Evolutionary conservation across 2,797 vertebrate species (phyloP).

Genomic region (Neostethus bicornis): DNA sequence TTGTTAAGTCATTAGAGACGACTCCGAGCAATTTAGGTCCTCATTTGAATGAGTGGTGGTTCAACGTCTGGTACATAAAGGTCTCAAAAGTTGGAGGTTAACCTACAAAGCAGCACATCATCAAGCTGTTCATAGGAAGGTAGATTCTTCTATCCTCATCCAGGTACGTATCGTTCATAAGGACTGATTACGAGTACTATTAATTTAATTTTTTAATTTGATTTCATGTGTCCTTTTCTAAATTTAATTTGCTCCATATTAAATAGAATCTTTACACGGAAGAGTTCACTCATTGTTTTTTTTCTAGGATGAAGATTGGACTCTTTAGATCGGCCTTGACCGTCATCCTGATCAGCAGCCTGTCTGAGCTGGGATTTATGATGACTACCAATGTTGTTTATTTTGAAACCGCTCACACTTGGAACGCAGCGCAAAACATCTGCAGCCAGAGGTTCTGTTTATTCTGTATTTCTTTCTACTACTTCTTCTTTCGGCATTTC

Average conservation of each 20-base stretch:
- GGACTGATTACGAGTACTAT: no score
- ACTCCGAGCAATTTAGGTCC: background rate
- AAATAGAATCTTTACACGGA: background rate
- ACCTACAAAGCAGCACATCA: no score
- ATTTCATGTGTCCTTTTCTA: no score
- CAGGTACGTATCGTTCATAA: no score
- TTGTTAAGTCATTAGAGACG: slow-evolving; percentile 37
- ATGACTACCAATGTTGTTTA: no score
- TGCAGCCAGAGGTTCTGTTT: background rate
- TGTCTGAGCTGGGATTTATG: slow-evolving; percentile 8
- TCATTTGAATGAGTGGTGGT: slow-evolving; percentile 6
- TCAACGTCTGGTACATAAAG: slow-evolving; percentile 41
- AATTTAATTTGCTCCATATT: no score
- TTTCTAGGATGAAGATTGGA: slow-evolving; percentile 7
- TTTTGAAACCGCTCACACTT: background rate
- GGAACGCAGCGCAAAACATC: background rate
- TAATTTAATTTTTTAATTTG: no score
- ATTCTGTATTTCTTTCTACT: no score
- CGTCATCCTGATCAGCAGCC: slow-evolving; percentile 1
- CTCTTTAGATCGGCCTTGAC: slow-evolving; percentile 20
- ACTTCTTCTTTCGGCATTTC: no score
- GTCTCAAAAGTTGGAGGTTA: no score
- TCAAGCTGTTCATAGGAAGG: no score
- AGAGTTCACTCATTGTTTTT: background rate
- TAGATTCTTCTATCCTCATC: no score